Conservation (phyloP, 2,888 invertebrate genomes). For the Dexiosoma caninum region DNA sequence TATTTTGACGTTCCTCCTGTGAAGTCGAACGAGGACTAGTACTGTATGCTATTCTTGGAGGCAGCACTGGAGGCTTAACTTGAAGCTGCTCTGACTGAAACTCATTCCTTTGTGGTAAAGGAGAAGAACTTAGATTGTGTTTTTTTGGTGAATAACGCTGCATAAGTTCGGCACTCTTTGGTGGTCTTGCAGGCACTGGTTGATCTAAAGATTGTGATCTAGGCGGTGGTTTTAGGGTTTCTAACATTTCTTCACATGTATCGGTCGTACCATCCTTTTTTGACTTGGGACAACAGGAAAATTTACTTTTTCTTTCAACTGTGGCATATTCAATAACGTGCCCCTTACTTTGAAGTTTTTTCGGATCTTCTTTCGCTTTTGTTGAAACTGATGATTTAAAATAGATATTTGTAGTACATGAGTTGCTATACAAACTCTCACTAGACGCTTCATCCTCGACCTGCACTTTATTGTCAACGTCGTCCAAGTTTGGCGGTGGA, state of each 20-base stretch:
- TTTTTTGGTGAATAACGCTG: constrained; percentile 75
- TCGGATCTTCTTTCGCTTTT: constrained; percentile 26
- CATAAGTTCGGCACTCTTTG: constrained; percentile 80
- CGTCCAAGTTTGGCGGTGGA: constrained; percentile 83
- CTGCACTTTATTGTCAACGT: constrained; percentile 63
- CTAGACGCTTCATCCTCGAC: constrained; percentile 57
- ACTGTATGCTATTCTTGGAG: constrained; percentile 68
- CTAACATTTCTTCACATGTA: constrained; percentile 75
- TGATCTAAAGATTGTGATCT: constrained; percentile 80
- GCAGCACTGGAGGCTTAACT: constrained; percentile 70
- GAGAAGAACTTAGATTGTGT: constrained; percentile 62
- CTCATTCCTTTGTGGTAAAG: constrained; percentile 14
- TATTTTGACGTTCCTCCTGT: constrained; percentile 61
- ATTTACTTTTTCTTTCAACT: constrained; percentile 85
- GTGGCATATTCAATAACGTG: constrained; percentile 86
- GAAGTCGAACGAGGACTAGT: constrained; percentile 63
- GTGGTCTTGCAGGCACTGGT: constrained; percentile 84
- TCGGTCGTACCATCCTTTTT: constrained; percentile 79
- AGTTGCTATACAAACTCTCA: constrained; percentile 80
- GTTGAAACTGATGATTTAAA: constrained; percentile 27
- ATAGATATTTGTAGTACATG: constrained; percentile 64
- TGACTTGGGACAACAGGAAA: constrained; percentile 84
- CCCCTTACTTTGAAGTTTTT: constrained; percentile 52
- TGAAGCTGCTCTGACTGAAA: constrained; percentile 28
- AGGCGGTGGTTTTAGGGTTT: constrained; percentile 80